Evolutionary conservation across 1,140 invertebrate genomes (phyloP).

Genomic region (Drosophila dunni): DNA sequence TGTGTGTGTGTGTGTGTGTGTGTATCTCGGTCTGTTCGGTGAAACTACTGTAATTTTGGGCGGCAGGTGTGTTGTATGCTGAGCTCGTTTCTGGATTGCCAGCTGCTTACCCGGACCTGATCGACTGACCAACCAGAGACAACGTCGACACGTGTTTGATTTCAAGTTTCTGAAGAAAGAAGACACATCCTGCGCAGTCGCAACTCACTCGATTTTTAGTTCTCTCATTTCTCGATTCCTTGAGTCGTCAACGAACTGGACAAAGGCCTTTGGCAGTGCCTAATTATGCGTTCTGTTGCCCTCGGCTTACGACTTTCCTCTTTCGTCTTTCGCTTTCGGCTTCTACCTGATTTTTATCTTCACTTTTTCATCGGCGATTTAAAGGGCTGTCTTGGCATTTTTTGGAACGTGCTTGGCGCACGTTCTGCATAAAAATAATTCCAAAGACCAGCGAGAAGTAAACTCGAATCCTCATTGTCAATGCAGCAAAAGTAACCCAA

Average conservation of each 20-base stretch:
- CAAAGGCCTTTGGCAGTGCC: slow-evolving; percentile 63
- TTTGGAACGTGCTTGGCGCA: slow-evolving; percentile 80
- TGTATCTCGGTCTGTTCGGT: slow-evolving; percentile 40
- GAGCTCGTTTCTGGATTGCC: slow-evolving; percentile 13
- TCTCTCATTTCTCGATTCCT: not conserved
- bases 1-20: slow-evolving; percentile 32
- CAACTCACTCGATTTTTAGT: slow-evolving; percentile 19
- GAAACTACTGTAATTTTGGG: slow-evolving; percentile 72
- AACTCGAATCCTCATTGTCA: slow-evolving; percentile 46
- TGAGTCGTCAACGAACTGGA: slow-evolving; percentile 17
- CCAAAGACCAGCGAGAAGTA: slow-evolving; percentile 15
- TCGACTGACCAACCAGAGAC: slow-evolving; percentile 70
- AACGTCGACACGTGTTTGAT: slow-evolving; percentile 76
- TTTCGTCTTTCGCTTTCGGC: slow-evolving; percentile 32
- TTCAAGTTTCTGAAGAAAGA: slow-evolving; percentile 71
- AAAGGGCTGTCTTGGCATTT: slow-evolving; percentile 59
- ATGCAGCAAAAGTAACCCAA: slow-evolving; percentile 52
- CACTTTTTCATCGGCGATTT: slow-evolving; percentile 45
- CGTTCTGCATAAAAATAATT: slow-evolving; percentile 47
- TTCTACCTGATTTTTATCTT: slow-evolving; percentile 82
- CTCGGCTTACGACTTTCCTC: slow-evolving; percentile 26
- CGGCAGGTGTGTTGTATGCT: slow-evolving; percentile 62
- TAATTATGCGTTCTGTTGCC: slow-evolving; percentile 67
- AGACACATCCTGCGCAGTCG: slow-evolving; percentile 67
- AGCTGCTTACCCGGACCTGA: not conserved